Base-by-base conservation (phyloP, 1,140 invertebrate genomes). In the Tetramorium alpestre region DNA sequence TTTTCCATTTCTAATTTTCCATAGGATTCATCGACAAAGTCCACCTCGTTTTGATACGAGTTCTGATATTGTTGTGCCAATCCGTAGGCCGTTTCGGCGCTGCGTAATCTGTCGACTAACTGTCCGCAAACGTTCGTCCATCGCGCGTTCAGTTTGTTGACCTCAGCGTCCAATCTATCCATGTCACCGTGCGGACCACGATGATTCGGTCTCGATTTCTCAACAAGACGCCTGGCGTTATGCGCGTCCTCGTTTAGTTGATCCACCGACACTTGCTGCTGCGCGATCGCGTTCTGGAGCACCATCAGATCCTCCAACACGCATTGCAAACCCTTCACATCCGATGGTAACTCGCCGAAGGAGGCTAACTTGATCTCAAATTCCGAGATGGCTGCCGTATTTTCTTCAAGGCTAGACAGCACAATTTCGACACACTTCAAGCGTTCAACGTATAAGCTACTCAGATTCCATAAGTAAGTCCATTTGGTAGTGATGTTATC, bases 101-200 rank as follows among this genome's bases (percentile, higher is more conserved):
- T 98, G 56, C 98, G 97, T 49, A 99, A 94, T 94, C 98, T 98
- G 92, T 99, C 99, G 72, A 98, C 97, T 65, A 99, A 96, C 95
- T 99, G 98, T 54, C 97, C 97, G 94, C 98, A 98, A 16, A 99
- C 97, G 89, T 97, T 98, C 90, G 97, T 98, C 99, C 99, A 99
- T 72, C 99, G 96, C 56, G 96, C 97, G 88, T 98, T 98, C 6
- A 99, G 95, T 91, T 97, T 97, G 88, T 98, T 97, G 3, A 99
- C 98, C 91, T 99, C 99, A 89, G 98, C 98, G 93, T 99, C 99
- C n/a, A 99, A 94, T 22, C 97, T 96, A 91, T 99, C 99, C 80
- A 99, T 96, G 95, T 99, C 99, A 10, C 96, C 96, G 87, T 97
- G 97, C 87, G 96, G 96, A 78, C 96, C 97, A 56, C 95, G 96